A percentile compares a stretch with the other conserved stretches of the same genome.
Conservation (phyloP, 2,888 invertebrate species). For the Gari tellinella region DNA sequence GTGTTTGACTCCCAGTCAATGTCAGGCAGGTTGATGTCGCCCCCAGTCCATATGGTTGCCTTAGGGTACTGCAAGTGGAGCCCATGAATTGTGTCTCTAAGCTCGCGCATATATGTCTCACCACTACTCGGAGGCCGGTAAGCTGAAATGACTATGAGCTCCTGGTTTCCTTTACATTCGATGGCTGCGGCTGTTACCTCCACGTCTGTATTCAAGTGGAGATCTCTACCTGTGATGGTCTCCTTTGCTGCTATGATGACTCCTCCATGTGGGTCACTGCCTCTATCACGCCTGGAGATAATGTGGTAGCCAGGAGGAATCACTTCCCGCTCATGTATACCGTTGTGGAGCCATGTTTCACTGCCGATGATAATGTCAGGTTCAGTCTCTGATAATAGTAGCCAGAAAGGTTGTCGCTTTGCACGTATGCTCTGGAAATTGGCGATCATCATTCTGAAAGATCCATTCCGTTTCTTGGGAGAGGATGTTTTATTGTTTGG, state of each 20-base stretch:
- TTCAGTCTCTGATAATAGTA: slow-evolving; percentile 1
- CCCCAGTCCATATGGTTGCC: no score
- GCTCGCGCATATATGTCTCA: not conserved
- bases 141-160: slow-evolving; percentile 12
- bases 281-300: slow-evolving; percentile 16
- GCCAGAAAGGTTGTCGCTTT: slow-evolving; percentile 4
- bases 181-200: slow-evolving; percentile 11
- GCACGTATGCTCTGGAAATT: slow-evolving; percentile 13
- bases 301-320: slow-evolving; percentile 12
- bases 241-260: slow-evolving; percentile 26
- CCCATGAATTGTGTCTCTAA: not conserved
- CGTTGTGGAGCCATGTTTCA: slow-evolving; percentile 23
- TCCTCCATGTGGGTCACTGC: slow-evolving; percentile 13
- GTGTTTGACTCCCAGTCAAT: no score
- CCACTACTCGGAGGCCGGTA: slow-evolving; percentile 8
- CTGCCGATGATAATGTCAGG: slow-evolving; percentile 9
- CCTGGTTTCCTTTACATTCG: slow-evolving; percentile 2
- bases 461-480: no score
- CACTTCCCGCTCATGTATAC: slow-evolving; percentile 8
- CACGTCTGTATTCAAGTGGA: not conserved
- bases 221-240: slow-evolving; percentile 8
- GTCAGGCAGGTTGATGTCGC: no score
- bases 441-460: no score
- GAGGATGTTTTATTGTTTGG: no score
- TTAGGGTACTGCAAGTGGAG: not conserved